Base-by-base conservation (phyloP, 2,888 invertebrate species). In the Chorisops tibialis region DNA sequence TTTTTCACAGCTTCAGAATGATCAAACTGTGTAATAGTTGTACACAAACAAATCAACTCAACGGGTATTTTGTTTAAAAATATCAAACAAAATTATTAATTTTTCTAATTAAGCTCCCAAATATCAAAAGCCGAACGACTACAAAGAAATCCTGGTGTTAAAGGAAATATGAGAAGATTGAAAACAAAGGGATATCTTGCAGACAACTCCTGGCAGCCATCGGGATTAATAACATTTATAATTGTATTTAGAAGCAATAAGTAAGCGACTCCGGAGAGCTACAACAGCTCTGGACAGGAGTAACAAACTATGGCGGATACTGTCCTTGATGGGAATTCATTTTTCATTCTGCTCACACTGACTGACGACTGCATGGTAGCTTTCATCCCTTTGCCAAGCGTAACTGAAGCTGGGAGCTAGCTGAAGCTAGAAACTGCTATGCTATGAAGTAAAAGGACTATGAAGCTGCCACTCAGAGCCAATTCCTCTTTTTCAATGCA, bases 171-270 rank as follows among this genome's bases (percentile, higher is more conserved):
- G 30, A 5, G 30, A 30, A 5, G 30, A 9, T 30, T 56, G 45
- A 38, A 35, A 52, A 52, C n/a, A 37, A 35, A 43, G 16, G 16
- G 37, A 41, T 39, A 12, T 16, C 38, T 18, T 37, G 12, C 16
- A 18, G 2, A 30, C n/a, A 45, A 21, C 35, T 30, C 22, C 21
- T 52, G 38, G 54, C 48, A 24, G 47, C 49, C 39, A 54, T 48
- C 43, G 59, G 59, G 62, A 62, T 64, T 62, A 64, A 64, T 62
- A 62, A 62, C 52, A 41, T 54, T 58, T 59, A 51, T 62, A 64
- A 64, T 64, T 62, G 59, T 58, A 49, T 64, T 62, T 59, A 58
- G 59, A 61, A 59, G 60, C 62, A 62, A 64, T 62, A 64, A 64
- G 64, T 62, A 62, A 64, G 30, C 48, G 52, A 54, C 54, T 54